Conservation (phyloP, 2,113 vertebrate genomes). For the Anhinga rufa region DNA sequence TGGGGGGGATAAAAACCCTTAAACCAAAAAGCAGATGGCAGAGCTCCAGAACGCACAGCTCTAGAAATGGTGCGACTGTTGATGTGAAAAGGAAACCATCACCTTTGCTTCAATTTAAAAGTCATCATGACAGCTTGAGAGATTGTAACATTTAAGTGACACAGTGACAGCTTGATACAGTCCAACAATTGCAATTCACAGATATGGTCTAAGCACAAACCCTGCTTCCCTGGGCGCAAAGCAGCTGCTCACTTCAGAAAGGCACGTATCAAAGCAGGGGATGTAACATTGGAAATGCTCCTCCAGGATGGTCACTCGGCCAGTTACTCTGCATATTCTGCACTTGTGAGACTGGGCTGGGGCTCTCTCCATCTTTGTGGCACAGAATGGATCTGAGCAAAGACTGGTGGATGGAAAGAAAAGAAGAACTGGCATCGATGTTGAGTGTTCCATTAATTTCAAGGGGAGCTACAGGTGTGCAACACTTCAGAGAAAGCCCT, state of each 20-base stretch:
- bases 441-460: neutral
- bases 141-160: constrained; percentile 47
- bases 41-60: neutral
- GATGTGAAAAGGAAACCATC: constrained; percentile 3
- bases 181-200: neutral
- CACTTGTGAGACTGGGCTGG: neutral
- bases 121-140: constrained; percentile 26
- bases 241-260: neutral
- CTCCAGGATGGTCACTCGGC: neutral
- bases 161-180: constrained; percentile 1
- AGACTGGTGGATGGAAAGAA: neutral
- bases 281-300: neutral
- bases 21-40: neutral
- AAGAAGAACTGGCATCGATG: neutral
- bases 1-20: neutral
- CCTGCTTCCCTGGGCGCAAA: neutral
- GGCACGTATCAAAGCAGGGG: neutral
- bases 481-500: neutral
- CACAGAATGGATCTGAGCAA: neutral
- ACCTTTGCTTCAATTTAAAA: constrained; percentile 33
- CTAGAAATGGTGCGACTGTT: neutral
- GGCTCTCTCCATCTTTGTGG: neutral
- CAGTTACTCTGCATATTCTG: neutral
- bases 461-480: neutral
- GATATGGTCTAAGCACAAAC: neutral